Conservation (phyloP, 2,888 invertebrate genomes). For the Listrodromus nycthemerus region DNA sequence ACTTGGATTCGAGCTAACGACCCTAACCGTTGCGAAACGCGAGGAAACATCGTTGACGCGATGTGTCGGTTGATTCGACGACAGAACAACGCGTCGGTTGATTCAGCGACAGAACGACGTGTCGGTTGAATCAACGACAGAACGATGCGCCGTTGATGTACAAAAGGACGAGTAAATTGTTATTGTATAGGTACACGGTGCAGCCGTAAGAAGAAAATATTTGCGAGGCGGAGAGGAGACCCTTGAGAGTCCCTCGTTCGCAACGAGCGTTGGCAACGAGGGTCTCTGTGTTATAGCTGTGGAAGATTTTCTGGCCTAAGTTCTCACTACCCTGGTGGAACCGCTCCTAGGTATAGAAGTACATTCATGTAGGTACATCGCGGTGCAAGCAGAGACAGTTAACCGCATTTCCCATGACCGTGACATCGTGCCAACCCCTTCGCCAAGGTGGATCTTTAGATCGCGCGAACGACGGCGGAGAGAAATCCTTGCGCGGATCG, state of each 20-base stretch:
- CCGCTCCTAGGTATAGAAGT: conserved; percentile 42
- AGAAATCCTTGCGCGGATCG: conserved; percentile 4
- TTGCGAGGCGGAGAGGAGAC: conserved; percentile 31
- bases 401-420: conserved; percentile 82
- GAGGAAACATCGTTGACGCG: conserved; percentile 41
- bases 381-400: conserved; percentile 74
- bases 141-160: conserved; percentile 37
- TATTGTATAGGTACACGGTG: conserved; percentile 48
- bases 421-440: conserved; percentile 65
- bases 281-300: conserved; percentile 12
- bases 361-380: conserved; percentile 44
- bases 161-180: conserved; percentile 62
- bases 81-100: conserved; percentile 36
- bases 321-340: conserved; percentile 58
- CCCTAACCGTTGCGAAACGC: conserved; percentile 28
- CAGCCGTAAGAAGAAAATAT: conserved; percentile 52
- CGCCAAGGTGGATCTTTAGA: conserved; percentile 41
- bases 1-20: conserved; percentile 1
- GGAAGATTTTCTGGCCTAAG: conserved; percentile 50
- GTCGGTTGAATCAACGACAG: conserved; percentile 53
- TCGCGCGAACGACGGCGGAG: conserved; percentile 4
- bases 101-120: no score
- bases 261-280: no score
- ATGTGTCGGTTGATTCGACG: conserved; percentile 54
- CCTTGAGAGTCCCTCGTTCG: conserved; percentile 50